Percentiles rank a stretch among this genome's conserved stretches.
Conservation (phyloP, 2,113 vertebrate genomes). For the Limanda limanda region DNA sequence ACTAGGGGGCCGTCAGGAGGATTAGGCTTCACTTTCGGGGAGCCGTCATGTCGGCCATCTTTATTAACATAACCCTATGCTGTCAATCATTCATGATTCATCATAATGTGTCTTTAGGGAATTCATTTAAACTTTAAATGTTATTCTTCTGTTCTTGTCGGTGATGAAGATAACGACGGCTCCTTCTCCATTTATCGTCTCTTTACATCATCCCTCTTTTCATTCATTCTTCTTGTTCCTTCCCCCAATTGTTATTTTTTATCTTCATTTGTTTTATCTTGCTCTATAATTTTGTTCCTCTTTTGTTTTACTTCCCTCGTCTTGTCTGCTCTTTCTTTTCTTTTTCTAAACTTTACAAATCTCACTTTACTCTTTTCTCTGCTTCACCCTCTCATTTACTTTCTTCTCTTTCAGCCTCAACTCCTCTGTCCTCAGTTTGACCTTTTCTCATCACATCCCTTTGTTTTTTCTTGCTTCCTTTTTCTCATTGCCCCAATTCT, state of each 20-base stretch:
- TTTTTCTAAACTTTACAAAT: neutral
- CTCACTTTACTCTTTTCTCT: neutral
- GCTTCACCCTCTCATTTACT: neutral
- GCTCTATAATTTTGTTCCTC: neutral
- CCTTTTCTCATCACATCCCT: neutral
- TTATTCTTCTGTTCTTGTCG: too few species aligned
- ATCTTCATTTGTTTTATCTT: neutral
- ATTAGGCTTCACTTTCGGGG: too few species aligned
- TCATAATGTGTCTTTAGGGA: too few species aligned
- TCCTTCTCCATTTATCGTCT: neutral
- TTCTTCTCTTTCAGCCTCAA: neutral
- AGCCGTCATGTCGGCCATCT: too few species aligned
- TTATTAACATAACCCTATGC: too few species aligned
- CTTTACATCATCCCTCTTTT: neutral
- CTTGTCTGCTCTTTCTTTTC: neutral
- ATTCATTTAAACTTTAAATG: too few species aligned
- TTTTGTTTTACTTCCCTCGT: neutral
- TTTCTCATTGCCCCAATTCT: neutral
- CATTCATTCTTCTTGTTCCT: neutral
- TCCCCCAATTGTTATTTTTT: neutral
- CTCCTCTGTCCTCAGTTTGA: neutral
- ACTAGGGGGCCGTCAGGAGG: too few species aligned
- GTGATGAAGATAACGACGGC: too few species aligned
- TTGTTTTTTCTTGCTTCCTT: neutral
- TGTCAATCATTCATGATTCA: too few species aligned